Evolutionary conservation across 2,888 invertebrate species (phyloP).

Genomic region (Anagyrus pseudococci): DNA sequence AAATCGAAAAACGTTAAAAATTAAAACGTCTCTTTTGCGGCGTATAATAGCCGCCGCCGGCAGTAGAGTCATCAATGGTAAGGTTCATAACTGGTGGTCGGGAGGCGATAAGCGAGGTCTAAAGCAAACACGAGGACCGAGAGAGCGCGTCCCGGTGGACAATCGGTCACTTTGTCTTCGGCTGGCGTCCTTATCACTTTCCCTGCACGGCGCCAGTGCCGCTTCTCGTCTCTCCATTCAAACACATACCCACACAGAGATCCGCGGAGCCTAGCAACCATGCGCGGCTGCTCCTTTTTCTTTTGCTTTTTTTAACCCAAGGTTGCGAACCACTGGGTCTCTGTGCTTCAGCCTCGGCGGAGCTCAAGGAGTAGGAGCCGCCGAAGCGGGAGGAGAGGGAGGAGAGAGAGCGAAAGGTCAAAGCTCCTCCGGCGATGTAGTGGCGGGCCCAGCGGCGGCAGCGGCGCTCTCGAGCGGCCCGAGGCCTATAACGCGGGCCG

Average conservation of each 20-base stretch:
- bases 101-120: too few relatives aligned
- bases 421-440: too few relatives aligned
- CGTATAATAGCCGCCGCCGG: too few relatives aligned
- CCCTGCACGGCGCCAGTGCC: neutral
- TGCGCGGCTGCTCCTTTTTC: neutral
- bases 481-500: neutral
- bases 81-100: too few relatives aligned
- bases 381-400: neutral
- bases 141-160: neutral
- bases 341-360: too few relatives aligned
- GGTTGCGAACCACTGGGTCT: slow-evolving; percentile 6
- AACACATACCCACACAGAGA: neutral
- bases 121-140: too few relatives aligned
- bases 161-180: neutral
- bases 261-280: neutral
- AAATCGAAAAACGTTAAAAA: too few relatives aligned
- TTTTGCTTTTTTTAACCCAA: neutral
- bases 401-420: neutral
- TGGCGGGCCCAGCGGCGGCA: too few relatives aligned
- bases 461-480: neutral
- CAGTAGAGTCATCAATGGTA: too few relatives aligned
- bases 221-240: neutral
- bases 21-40: too few relatives aligned
- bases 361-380: too few relatives aligned
- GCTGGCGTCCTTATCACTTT: neutral